A percentile compares a stretch with the other conserved stretches of the same genome.
These are phyloP conservation scores for Byasa hedistus DNA, from an alignment of 2,888 invertebrate genomes.

Conservation along the genomic window DNA sequence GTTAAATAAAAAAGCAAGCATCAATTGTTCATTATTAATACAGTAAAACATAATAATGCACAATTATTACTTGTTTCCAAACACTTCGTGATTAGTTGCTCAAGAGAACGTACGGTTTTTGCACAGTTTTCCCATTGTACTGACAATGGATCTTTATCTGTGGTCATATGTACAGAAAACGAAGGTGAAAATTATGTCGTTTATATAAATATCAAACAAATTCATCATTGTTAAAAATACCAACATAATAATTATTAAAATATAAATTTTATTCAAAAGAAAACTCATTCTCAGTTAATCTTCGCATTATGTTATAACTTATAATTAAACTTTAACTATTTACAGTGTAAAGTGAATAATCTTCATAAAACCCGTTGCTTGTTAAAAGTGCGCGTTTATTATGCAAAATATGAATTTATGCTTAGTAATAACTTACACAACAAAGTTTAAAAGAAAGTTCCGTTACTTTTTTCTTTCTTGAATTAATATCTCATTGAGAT, in stretches of 20 bases:
- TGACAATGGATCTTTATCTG: slow-evolving; percentile 23
- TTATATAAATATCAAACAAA: background rate
- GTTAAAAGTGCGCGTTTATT: slow-evolving; percentile 7
- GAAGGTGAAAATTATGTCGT: slow-evolving; percentile 19
- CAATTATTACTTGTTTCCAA: slow-evolving; percentile 44
- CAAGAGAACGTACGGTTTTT: slow-evolving; percentile 42
- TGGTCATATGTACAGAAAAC: slow-evolving; percentile 12
- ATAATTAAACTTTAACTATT: slow-evolving; percentile 2
- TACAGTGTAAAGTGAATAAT: background rate
- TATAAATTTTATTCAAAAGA: background rate
- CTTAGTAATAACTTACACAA: slow-evolving; percentile 28
- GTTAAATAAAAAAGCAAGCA: too few species aligned
- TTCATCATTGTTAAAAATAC: background rate
- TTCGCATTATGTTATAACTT: background rate
- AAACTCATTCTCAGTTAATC: background rate
- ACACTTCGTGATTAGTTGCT: slow-evolving; percentile 41
- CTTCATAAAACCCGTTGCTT: slow-evolving; percentile 10
- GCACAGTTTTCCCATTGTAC: slow-evolving; percentile 28
- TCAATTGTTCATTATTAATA: too few species aligned
- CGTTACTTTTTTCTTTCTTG: slow-evolving; percentile 21
- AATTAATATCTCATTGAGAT: slow-evolving; percentile 28
- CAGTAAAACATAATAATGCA: slow-evolving; percentile 37
- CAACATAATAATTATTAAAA: background rate
- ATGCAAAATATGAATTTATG: slow-evolving; percentile 27
- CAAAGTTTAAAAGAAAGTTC: slow-evolving; percentile 28